Base-by-base conservation (phyloP, 1,140 invertebrate species). In the Drusus annulatus region DNA sequence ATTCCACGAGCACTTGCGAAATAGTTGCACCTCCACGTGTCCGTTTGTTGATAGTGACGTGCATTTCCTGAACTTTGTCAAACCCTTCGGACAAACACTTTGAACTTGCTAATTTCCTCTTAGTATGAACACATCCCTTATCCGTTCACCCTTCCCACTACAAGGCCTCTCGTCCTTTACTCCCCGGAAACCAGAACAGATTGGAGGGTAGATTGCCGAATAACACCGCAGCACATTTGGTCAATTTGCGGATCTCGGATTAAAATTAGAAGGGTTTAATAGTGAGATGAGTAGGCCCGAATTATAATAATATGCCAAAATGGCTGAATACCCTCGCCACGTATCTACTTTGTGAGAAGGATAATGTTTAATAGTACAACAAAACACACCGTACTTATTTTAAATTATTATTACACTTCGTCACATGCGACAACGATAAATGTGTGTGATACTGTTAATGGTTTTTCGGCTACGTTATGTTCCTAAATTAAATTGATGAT, bases 61-160 rank as follows among this genome's bases (percentile, higher is more conserved):
- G 60, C 60, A 63, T 63, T 63, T 63, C 60, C 60, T 63, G 23
- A 28, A 63, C 60, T 63, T 28, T 23, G 60, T 28, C 4, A 63
- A 63, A 63, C 13, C 17, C 60, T 23, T 23, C 23, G 19, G 15
- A 28, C 23, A 25, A 25, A 63, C 60, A 25, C 60, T 63, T 63
- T 63, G 54, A 63, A 63, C 60, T 63, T 63, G 60, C 13, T 63
- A 63, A 63, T 63, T 63, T 63, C 60, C 60, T 23, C 15, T 63
- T 28, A 10, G 23, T 45, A 10, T 56, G 19, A 56, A 56, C 54
- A 56, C 54, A 10, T 45, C 36, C 36, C 36, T 45, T 45, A 45
- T 45, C 36, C 10, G 10, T 45, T 2, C 36, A 45, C 36, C 36
- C 36, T 45, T 45, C 2, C 36, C 36, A 45, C 36, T 45, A 45